Evolutionary conservation across 2,888 invertebrate species (phyloP).

Genomic region (Idaea biselata): DNA sequence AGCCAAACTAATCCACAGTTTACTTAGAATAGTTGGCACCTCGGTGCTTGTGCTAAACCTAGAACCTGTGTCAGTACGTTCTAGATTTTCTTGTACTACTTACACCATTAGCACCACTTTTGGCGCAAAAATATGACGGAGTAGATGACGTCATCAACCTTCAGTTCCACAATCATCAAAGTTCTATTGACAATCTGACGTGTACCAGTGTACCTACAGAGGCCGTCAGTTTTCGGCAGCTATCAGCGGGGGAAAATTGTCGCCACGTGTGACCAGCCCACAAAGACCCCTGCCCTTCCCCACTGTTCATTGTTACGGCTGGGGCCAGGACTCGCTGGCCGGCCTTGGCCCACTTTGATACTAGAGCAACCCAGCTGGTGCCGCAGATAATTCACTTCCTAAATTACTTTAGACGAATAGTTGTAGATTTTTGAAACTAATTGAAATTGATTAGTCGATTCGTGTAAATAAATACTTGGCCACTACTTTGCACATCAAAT

Average conservation of each 20-base stretch:
- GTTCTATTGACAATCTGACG: not conserved
- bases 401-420: constrained; percentile 30
- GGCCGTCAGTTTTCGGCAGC: constrained; percentile 53
- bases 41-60: not conserved
- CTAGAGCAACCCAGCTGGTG: constrained; percentile 42
- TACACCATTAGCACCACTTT: not conserved
- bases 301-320: constrained; percentile 26
- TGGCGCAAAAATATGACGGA: not conserved
- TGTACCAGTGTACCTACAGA: constrained; percentile 36
- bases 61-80: not conserved
- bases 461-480: not conserved
- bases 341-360: constrained; percentile 71
- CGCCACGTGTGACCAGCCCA: constrained; percentile 29
- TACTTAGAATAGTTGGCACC: too few species aligned
- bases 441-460: not conserved
- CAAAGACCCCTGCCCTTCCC: constrained; percentile 38
- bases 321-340: constrained; percentile 50
- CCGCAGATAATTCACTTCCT: constrained; percentile 59
- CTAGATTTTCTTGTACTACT: not conserved
- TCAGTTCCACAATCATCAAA: not conserved
- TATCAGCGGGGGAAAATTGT: constrained; percentile 38
- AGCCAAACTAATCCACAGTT: too few species aligned
- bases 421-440: not conserved
- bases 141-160: not conserved
- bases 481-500: not conserved